Evolutionary conservation across 35 echinoderm and acorn worm species (phyloP).

Genomic region (Acanthaster planci): DNA sequence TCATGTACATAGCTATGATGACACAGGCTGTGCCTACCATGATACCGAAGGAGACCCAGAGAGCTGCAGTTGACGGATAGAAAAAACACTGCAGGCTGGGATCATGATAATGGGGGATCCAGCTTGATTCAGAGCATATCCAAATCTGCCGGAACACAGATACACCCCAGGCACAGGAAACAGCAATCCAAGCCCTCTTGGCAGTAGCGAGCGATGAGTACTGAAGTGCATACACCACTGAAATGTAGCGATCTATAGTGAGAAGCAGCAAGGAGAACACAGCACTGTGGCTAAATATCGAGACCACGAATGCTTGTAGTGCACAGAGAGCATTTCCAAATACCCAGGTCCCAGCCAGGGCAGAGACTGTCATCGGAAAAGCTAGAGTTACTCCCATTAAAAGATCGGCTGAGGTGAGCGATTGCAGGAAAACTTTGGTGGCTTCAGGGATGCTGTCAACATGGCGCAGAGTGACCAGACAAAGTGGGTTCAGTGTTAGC

Average conservation of each 20-base stretch:
- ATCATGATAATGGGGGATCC: no score
- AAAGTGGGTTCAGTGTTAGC: neutral
- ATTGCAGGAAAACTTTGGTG: neutral
- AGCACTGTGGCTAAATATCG: neutral
- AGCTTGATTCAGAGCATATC: no score
- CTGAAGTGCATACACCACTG: neutral
- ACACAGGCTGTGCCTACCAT: no score
- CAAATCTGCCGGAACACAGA: no score
- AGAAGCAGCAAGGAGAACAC: conserved; percentile 5
- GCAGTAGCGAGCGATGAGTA: no score
- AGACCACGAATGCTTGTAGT: neutral
- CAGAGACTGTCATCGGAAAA: neutral
- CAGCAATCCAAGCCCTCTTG: no score
- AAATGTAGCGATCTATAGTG: conserved; percentile 22
- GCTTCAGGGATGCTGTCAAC: neutral
- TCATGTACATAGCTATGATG: no score
- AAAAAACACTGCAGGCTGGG: no score
- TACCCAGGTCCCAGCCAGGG: neutral
- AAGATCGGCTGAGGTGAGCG: neutral
- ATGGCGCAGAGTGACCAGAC: neutral
- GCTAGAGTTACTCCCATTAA: neutral
- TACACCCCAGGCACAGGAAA: no score
- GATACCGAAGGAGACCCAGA: no score
- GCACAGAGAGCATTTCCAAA: neutral
- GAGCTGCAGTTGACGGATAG: no score